Evolutionary conservation across 2,888 invertebrate species (phyloP).

Genomic region (Mactromeris polynyma): DNA sequence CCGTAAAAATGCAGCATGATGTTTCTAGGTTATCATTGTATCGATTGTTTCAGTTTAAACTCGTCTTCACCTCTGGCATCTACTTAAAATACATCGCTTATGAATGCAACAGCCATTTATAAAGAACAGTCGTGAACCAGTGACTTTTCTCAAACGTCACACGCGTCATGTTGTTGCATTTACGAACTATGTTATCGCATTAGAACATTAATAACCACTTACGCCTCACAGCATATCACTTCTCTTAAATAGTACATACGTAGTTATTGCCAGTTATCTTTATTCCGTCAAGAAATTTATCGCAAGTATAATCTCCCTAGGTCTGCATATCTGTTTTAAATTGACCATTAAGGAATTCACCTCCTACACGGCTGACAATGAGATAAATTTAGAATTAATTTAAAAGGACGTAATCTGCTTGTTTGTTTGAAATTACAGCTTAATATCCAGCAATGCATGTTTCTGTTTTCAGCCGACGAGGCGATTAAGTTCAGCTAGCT

Average conservation of each 20-base stretch:
- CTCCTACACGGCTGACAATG: not conserved
- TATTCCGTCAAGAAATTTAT: not conserved
- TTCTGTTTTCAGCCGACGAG: conserved; percentile 60
- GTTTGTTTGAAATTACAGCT: not conserved
- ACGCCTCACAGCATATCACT: too few relatives aligned
- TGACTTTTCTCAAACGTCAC: too few relatives aligned
- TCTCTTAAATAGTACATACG: not conserved
- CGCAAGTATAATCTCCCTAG: not conserved
- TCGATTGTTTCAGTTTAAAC: too few relatives aligned
- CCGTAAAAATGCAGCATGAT: too few relatives aligned
- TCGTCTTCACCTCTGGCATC: too few relatives aligned
- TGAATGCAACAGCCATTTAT: too few relatives aligned
- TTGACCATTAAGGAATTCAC: not conserved
- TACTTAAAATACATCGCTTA: too few relatives aligned
- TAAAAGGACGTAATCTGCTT: not conserved
- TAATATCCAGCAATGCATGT: not conserved
- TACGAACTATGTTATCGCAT: too few relatives aligned
- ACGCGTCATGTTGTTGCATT: too few relatives aligned
- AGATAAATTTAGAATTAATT: not conserved
- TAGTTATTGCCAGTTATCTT: not conserved
- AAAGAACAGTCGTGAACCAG: too few relatives aligned
- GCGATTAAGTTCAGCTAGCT: conserved; percentile 81
- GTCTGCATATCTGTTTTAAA: not conserved
- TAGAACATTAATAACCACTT: too few relatives aligned
- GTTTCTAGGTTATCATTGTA: too few relatives aligned